A percentile compares a stretch with the other conserved stretches of the same genome.
Evolutionary conservation across 1,140 invertebrate species (phyloP).

Genomic region (Delia radicum): DNA sequence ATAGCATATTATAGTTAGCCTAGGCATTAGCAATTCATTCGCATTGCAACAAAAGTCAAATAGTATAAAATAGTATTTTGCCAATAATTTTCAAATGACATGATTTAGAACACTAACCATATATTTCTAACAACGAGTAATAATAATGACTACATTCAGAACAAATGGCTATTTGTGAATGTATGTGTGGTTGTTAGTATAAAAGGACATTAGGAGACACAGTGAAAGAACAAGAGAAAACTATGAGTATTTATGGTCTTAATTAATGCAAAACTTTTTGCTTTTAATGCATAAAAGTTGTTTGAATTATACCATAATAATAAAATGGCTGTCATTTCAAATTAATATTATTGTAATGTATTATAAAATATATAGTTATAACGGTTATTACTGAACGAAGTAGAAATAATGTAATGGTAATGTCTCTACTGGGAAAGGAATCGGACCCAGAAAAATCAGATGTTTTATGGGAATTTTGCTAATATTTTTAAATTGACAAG

Average conservation of each 20-base stretch:
- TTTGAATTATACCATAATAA: background rate
- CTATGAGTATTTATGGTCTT: background rate
- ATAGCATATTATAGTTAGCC: background rate
- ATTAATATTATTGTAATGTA: background rate
- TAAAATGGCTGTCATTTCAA: background rate
- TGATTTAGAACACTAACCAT: background rate
- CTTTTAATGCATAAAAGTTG: background rate
- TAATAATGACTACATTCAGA: no score
- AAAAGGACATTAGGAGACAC: background rate
- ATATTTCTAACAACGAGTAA: no score
- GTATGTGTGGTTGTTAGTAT: background rate
- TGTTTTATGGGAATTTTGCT: no score
- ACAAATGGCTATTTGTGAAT: background rate
- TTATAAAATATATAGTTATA: no score
- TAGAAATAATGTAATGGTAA: no score
- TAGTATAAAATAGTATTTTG: background rate
- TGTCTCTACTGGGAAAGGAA: no score
- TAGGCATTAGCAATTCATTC: background rate
- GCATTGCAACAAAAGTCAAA: background rate
- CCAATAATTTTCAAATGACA: background rate
- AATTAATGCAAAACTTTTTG: conserved; percentile 5
- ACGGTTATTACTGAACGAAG: no score
- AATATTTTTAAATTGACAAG: no score
- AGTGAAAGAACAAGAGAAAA: background rate
- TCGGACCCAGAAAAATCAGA: no score